Conservation (phyloP, 2,888 invertebrate species). For the Theodoxus fluviatilis region DNA sequence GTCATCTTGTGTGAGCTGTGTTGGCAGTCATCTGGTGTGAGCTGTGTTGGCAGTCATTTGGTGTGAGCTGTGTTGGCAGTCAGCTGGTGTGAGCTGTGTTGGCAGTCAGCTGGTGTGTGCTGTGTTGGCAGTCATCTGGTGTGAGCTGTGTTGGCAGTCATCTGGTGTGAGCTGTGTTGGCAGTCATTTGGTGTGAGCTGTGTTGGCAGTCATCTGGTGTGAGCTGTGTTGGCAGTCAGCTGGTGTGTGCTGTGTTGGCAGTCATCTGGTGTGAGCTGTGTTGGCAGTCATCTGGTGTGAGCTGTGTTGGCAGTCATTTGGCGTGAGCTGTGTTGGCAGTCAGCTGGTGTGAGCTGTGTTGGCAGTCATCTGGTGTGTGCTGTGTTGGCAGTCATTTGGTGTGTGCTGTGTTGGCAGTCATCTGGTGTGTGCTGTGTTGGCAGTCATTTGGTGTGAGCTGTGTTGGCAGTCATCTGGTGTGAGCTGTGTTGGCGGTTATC, state of each 20-base stretch:
- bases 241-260: not conserved
- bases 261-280: not conserved
- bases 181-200: not conserved
- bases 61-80: slow-evolving; percentile 68
- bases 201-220: slow-evolving; percentile 96
- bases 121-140: slow-evolving; percentile 97
- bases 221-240: slow-evolving; percentile 4
- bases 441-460: slow-evolving; percentile 84
- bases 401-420: not conserved
- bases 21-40: not conserved
- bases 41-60: slow-evolving; percentile 76
- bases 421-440: not conserved
- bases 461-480: not conserved
- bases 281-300: slow-evolving; percentile 92
- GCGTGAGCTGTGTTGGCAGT: not conserved
- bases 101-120: not conserved
- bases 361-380: slow-evolving; percentile 88
- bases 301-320: not conserved
- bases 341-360: not conserved
- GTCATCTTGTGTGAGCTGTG: too few relatives aligned
- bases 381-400: not conserved
- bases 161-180: not conserved
- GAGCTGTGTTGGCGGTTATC: not conserved
- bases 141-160: slow-evolving; percentile 43
- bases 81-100: not conserved